phyloP scores from a whole-genome alignment of 2,113 vertebrate species.

The Anguilla rostrata region DNA sequence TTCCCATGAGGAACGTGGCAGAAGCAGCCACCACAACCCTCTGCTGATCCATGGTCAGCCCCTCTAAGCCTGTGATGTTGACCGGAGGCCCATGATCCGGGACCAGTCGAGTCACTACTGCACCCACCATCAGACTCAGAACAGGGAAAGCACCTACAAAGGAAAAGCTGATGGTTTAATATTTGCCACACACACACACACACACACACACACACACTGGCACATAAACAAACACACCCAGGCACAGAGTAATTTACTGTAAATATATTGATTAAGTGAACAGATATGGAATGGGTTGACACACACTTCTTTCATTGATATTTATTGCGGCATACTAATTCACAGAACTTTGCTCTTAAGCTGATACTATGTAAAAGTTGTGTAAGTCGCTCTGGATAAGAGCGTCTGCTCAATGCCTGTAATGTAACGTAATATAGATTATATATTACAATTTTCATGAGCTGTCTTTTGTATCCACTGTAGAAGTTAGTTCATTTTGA shows the following conservation, averaged over 20 bases:
- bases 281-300: not conserved
- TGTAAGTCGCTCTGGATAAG: too few species aligned
- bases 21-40: conserved; percentile 80
- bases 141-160: conserved; percentile 84
- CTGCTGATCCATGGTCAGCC: conserved; percentile 53
- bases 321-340: not conserved
- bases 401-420: too few species aligned
- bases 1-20: conserved; percentile 82
- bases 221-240: not conserved
- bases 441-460: not conserved
- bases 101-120: conserved; percentile 67
- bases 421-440: not conserved
- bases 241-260: too few species aligned
- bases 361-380: not conserved
- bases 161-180: not conserved
- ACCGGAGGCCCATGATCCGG: conserved; percentile 44
- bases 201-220: not conserved
- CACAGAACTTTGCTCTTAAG: not conserved
- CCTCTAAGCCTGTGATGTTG: conserved; percentile 58
- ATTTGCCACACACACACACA: not conserved
- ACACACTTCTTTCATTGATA: not conserved
- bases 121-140: conserved; percentile 88
- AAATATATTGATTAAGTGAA: not conserved
- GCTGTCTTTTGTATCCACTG: not conserved
- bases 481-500: not conserved